Percentiles rank a stretch among this genome's conserved stretches.
Conservation (phyloP, 2,797 vertebrate genomes). For the Enteromius anoplus region DNA sequence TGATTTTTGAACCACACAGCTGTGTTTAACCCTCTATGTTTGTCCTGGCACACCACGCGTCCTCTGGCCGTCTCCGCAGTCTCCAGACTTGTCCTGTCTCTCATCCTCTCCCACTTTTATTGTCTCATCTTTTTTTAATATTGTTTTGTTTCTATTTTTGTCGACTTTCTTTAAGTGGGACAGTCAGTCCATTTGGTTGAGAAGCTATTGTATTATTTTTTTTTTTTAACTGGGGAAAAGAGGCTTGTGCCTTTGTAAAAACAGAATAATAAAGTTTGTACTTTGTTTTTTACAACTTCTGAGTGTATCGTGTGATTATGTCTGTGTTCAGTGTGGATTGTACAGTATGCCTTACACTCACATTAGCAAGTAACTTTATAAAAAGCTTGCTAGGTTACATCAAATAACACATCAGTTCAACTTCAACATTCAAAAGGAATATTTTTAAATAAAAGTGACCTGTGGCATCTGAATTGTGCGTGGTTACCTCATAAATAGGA, state of each 20-base stretch:
- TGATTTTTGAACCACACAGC: constrained; percentile 69
- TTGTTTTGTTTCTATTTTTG: constrained; percentile 64
- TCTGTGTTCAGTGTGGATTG: background rate
- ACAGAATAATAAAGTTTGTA: constrained; percentile 99
- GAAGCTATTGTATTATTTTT: constrained; percentile 91
- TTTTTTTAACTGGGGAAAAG: constrained; percentile 79
- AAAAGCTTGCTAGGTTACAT: background rate
- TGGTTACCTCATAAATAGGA: background rate
- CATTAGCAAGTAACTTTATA: background rate
- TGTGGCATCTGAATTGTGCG: background rate
- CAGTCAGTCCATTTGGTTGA: constrained; percentile 83
- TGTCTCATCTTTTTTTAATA: constrained; percentile 44
- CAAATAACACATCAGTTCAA: background rate
- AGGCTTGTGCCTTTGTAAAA: constrained; percentile 99
- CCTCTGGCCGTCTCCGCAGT: constrained; percentile 43
- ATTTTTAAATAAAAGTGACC: background rate
- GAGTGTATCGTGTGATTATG: constrained; percentile 46
- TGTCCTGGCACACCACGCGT: constrained; percentile 47
- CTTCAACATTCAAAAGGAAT: constrained; percentile 1
- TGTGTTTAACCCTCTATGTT: constrained; percentile 63
- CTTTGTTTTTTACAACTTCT: constrained; percentile 93
- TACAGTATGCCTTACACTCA: background rate
- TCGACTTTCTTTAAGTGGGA: constrained; percentile 69
- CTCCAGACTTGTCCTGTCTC: constrained; percentile 56
- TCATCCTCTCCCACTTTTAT: constrained; percentile 64